Base-by-base conservation (phyloP, 2,797 vertebrate species). In the Rhinichthys osculus region DNA sequence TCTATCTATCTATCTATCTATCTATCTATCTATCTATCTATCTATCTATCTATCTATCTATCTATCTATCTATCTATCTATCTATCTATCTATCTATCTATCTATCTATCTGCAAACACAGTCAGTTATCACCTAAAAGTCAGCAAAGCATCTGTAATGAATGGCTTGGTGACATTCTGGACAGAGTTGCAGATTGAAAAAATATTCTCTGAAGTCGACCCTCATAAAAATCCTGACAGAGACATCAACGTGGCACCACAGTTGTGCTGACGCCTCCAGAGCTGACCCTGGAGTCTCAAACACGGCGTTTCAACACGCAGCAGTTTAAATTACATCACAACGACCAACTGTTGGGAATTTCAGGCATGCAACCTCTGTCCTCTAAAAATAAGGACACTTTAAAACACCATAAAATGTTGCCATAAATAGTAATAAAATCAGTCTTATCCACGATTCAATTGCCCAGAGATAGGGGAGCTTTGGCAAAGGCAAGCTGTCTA, bases 291-390 rank as follows among this genome's bases (percentile, higher is more conserved):
- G 52, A 42, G 59, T 54, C 70, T 74, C 30, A 33, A 57, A 62
- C 42, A 38, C 16, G 0, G 2, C 19, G 5, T 38, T 72, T 81
- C 23, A 13, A 74, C 69, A 81, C 0, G 19, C 30, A 79, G 40
- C 2, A 57, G 76, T 88, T 94, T 82, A 79, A 80, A 86, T 93
- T 92, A 88, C 87, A 86, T 40, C 2, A 19, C 35, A 86, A 8
- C 7, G 42, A 66, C 87, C 78, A 86, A 85, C 85, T 87, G 78
- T 78, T 50, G 35, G 23, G 87, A 89, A 89, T 90, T 90, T 80
- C 71, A 84, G 40, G 67, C 83, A 89, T 67, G 62, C 81, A 89
- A 89, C 80, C 87, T 90, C 62, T 78, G 33, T 52, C 21, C 47
- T 52, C 66, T 52, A 40, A 52, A 54, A 69, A 35, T 40, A 27